These are phyloP conservation scores for Sphinx pinastri DNA, from an alignment of 2,888 invertebrate species.

Conservation along the genomic window DNA sequence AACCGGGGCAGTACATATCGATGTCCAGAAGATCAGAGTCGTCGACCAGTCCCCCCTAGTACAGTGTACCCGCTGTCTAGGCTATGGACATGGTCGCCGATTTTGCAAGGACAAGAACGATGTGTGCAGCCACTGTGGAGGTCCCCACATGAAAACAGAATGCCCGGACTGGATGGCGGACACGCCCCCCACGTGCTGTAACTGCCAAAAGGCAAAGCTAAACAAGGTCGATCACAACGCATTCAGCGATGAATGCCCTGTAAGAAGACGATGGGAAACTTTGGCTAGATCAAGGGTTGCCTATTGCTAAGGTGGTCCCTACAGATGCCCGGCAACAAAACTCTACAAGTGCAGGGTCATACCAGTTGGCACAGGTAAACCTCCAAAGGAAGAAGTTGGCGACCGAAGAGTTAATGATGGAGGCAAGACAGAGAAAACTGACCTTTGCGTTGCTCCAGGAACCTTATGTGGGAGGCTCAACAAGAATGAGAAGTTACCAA, in stretches of 20 bases:
- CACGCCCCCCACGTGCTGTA: background rate
- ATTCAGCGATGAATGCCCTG: conserved; percentile 15
- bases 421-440: background rate
- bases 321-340: background rate
- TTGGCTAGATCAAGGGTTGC: conserved; percentile 6
- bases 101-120: conserved; percentile 18
- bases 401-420: background rate
- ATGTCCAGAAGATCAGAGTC: background rate
- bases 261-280: conserved; percentile 31
- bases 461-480: background rate
- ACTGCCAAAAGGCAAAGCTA: background rate
- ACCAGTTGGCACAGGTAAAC: background rate
- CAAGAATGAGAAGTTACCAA: background rate
- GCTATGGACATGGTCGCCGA: conserved; percentile 22
- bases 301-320: conserved; percentile 3
- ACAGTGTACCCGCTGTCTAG: conserved; percentile 27
- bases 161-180: background rate
- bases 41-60: background rate
- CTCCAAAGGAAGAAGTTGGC: background rate
- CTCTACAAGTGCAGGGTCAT: background rate
- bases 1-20: background rate
- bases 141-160: background rate
- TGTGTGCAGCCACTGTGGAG: conserved; percentile 11
- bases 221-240: background rate
- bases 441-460: background rate